A percentile compares a stretch with the other conserved stretches of the same genome.
Evolutionary conservation across 2,888 invertebrate species (phyloP).

Genomic region (Hyppa rectilinea): DNA sequence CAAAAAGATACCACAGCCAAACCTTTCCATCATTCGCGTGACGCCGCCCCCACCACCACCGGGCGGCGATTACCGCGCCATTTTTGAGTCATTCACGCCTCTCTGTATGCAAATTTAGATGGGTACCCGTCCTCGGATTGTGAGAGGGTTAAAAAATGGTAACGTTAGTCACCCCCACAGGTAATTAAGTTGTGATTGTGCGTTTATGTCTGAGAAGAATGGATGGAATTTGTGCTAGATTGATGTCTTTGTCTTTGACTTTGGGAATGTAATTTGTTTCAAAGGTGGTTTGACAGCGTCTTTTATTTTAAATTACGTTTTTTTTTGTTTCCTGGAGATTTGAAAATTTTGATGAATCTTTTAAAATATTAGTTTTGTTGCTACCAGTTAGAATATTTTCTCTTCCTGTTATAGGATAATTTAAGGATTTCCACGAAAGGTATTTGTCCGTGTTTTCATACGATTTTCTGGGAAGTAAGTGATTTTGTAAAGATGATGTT

Average conservation of each 20-base stretch:
- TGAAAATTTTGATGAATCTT: background rate
- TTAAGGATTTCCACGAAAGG: background rate
- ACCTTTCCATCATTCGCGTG: background rate
- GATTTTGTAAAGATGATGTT: background rate
- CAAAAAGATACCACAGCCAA: slow-evolving; percentile 57
- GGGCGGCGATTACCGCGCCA: slow-evolving; percentile 76
- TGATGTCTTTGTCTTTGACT: slow-evolving; percentile 66
- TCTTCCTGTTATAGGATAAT: background rate
- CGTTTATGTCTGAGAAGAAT: slow-evolving; percentile 58
- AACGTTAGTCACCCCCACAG: slow-evolving; percentile 57
- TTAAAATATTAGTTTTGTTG: background rate
- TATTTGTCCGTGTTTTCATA: background rate
- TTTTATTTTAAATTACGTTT: slow-evolving; percentile 32
- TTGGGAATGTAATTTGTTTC: slow-evolving; percentile 54
- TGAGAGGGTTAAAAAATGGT: slow-evolving; percentile 67
- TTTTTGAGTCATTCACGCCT: slow-evolving; percentile 78
- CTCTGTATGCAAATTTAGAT: slow-evolving; percentile 80
- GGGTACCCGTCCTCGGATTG: slow-evolving; percentile 64
- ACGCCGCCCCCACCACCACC: slow-evolving; percentile 58
- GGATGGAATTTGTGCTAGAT: slow-evolving; percentile 62
- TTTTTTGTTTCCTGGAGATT: background rate
- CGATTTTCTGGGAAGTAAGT: background rate
- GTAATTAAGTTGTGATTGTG: slow-evolving; percentile 70
- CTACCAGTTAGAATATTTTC: background rate
- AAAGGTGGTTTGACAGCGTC: slow-evolving; percentile 32